Percentiles rank a stretch among this genome's conserved stretches.
Evolutionary conservation across 2,797 vertebrate species (phyloP).

Genomic region (Epinephelus awoara): DNA sequence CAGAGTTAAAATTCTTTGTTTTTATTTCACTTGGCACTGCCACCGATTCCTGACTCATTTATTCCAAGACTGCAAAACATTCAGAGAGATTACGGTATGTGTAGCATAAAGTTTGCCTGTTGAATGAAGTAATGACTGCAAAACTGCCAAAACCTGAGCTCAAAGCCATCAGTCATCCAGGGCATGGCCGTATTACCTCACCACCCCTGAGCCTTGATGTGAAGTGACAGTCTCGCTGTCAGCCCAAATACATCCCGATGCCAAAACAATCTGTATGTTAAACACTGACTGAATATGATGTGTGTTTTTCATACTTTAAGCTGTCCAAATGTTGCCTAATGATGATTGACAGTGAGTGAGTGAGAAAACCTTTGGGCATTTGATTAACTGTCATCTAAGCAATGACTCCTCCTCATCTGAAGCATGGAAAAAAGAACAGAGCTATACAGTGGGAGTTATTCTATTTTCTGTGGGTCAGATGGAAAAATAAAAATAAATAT

Average conservation of each 20-base stretch:
- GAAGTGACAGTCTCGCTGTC: slow-evolving; percentile 30
- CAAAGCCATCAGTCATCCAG: slow-evolving; percentile 54
- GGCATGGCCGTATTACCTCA: slow-evolving; percentile 67
- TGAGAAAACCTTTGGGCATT: slow-evolving; percentile 3
- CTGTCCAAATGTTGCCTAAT: slow-evolving; percentile 26
- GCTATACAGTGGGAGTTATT: not conserved
- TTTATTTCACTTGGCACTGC: slow-evolving; percentile 45
- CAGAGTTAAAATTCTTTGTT: slow-evolving; percentile 23
- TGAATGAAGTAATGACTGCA: slow-evolving; percentile 49
- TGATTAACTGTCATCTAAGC: slow-evolving; percentile 8
- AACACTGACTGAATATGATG: slow-evolving; percentile 1
- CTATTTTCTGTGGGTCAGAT: slow-evolving; percentile 1
- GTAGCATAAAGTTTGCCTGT: slow-evolving; percentile 31
- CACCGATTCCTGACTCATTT: slow-evolving; percentile 32
- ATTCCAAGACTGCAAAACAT: slow-evolving; percentile 42
- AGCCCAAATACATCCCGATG: slow-evolving; percentile 34
- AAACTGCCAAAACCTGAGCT: slow-evolving; percentile 53
- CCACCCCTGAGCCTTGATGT: slow-evolving; percentile 33
- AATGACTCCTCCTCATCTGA: not conserved
- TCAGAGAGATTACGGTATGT: slow-evolving; percentile 35
- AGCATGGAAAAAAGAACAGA: not conserved
- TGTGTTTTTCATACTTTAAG: not conserved
- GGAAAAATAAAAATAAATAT: not conserved
- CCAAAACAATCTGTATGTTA: slow-evolving; percentile 19
- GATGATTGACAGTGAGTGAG: not conserved